Base-by-base conservation (phyloP, 2,888 invertebrate species). In the Zygothrica quintamaculata region DNA sequence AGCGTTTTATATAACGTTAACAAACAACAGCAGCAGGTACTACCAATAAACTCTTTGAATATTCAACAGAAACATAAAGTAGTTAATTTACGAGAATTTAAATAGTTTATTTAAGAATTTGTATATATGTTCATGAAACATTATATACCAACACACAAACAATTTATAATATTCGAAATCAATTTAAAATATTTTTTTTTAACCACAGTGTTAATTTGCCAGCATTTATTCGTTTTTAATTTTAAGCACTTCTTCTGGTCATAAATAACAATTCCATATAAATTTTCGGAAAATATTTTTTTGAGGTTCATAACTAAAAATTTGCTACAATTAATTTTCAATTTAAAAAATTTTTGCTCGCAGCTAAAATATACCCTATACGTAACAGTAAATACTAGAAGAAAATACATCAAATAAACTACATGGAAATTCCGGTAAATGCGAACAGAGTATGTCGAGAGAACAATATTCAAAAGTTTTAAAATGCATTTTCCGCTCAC, bases 141-240 rank as follows among this genome's bases (percentile, higher is more conserved):
- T 22, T 5, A 18, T 48, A 9, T 15, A 12, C 15, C 9, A 34
- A 18, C 25, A 16, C 4, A 8, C 8, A 26, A 8, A 26, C 7
- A 1, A 29, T 29, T 29, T 5, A 29, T 26, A 46, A 50, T 40
- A 40, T 50, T 42, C 15, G 7, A 7, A 36, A 26, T 9, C 11
- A 6, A 53, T 42, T 46, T 3, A 1, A 15, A 51, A 25, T 29
- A 18, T 51, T 36, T 55, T 51, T 59, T 37, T 72, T 64, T 34
- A 55, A 36, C 3, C 22, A 15, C 34, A 13, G 40, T 25, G 25
- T 25, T 65, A 65, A 72, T 52, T 66, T 48, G 42, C 50, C 33
- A 64, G 33, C 48, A 58, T 51, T 39, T 39, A 52, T 42, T 26
- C 22, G 39, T 43, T 52, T 70, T 52, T 47, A 48, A 60, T 52